Conservation (phyloP, 2,888 invertebrate species). For the Petrophora chlorosata region DNA sequence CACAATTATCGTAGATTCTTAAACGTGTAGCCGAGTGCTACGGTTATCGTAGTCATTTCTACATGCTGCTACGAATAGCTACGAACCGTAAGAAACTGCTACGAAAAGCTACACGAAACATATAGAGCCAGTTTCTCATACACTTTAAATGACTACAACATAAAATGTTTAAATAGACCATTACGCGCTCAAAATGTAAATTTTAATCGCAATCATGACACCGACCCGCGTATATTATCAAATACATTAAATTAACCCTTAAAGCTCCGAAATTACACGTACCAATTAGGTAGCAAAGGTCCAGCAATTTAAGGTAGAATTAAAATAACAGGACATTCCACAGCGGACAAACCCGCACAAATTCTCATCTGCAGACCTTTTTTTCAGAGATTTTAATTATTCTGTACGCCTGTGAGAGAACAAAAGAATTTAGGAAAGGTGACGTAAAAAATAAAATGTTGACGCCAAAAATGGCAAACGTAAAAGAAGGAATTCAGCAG, state of each 20-base stretch:
- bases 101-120: conserved; percentile 8
- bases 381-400: conserved; percentile 59
- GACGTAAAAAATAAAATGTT: conserved; percentile 37
- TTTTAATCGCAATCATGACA: conserved; percentile 38
- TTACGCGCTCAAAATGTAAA: conserved; percentile 26
- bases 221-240: conserved; percentile 48
- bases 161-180: conserved; percentile 16
- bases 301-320: conserved; percentile 62
- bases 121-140: conserved; percentile 9
- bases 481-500: conserved; percentile 28
- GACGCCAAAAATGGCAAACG: conserved; percentile 37
- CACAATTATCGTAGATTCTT: not conserved
- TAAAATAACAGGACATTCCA: conserved; percentile 58
- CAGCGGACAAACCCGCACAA: conserved; percentile 25
- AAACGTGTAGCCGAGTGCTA: conserved; percentile 4
- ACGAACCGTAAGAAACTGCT: conserved; percentile 15
- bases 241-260: conserved; percentile 68
- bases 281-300: conserved; percentile 64
- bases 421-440: conserved; percentile 54
- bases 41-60: conserved; percentile 11
- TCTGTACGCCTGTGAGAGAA: conserved; percentile 39
- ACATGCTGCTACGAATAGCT: conserved; percentile 9
- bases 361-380: conserved; percentile 47
- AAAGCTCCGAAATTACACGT: conserved; percentile 63
- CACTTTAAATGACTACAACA: conserved; percentile 8